phyloP scores from a whole-genome alignment of 1,140 invertebrate species.

The Drosophila kurseongensis region DNA sequence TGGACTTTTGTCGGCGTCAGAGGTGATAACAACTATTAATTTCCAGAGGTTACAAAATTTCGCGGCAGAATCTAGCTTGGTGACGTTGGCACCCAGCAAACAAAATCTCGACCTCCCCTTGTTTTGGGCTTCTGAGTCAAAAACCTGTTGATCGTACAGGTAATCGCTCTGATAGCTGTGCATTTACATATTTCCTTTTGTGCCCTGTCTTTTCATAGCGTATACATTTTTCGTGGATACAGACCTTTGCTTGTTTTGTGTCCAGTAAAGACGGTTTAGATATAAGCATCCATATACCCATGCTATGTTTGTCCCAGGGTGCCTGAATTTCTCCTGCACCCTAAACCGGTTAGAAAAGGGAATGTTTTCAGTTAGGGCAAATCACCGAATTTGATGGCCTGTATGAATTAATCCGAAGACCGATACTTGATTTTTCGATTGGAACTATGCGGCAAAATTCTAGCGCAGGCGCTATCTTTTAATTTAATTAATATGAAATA shows the following conservation, averaged over 20 bases:
- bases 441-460: background rate
- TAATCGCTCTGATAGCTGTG: conserved; percentile 5
- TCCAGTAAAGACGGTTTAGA: background rate
- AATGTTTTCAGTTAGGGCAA: conserved; percentile 5
- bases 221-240: background rate
- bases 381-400: conserved; percentile 13
- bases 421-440: background rate
- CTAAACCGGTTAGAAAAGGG: conserved; percentile 32
- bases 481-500: too few species aligned
- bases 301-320: background rate
- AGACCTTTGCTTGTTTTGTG: background rate
- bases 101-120: conserved; percentile 6
- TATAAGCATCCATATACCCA: conserved; percentile 5
- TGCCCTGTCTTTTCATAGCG: background rate
- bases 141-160: conserved; percentile 37
- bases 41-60: conserved; percentile 13
- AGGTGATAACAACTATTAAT: conserved; percentile 44
- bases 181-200: background rate
- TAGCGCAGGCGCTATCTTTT: conserved; percentile 5
- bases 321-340: conserved; percentile 1
- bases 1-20: conserved; percentile 16
- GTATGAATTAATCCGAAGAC: conserved; percentile 2
- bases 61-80: conserved; percentile 17
- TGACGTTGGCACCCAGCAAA: conserved; percentile 62
- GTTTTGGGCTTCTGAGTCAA: background rate